These are phyloP conservation scores for Echinops telfairi DNA, from an alignment of 2,113 vertebrate species.

Conservation along the genomic window DNA sequence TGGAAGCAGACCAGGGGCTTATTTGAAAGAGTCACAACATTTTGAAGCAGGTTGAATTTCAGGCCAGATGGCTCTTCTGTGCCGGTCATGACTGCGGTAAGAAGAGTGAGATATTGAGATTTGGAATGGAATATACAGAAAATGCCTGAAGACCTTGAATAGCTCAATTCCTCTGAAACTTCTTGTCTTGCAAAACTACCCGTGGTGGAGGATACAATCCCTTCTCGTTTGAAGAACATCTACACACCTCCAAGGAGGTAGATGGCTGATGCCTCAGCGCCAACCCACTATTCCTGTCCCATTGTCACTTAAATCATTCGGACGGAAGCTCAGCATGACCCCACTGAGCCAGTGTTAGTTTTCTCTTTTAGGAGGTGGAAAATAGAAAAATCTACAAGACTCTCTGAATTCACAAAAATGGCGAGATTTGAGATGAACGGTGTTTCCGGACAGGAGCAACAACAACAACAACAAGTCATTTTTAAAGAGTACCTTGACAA, in stretches of 20 bases:
- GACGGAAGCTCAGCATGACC: background rate
- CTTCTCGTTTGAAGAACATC: background rate
- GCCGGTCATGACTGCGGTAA: background rate
- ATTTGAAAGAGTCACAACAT: background rate
- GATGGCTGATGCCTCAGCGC: background rate
- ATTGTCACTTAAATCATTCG: background rate
- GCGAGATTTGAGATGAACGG: background rate
- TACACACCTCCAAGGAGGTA: background rate
- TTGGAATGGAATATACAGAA: background rate
- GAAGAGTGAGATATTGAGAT: background rate
- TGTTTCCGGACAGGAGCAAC: background rate
- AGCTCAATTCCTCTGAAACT: background rate
- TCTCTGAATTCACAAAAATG: background rate
- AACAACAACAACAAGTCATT: background rate
- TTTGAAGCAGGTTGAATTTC: background rate
- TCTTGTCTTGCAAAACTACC: background rate
- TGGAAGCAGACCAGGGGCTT: background rate
- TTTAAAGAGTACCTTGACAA: background rate
- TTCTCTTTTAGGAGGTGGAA: background rate
- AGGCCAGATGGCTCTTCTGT: background rate
- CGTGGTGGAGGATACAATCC: background rate
- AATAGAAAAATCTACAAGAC: conserved; percentile 18
- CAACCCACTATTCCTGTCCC: background rate
- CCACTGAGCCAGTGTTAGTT: background rate
- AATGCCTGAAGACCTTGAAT: background rate